Conservation (phyloP, 2,113 vertebrate genomes). For the Pandion haliaetus region DNA sequence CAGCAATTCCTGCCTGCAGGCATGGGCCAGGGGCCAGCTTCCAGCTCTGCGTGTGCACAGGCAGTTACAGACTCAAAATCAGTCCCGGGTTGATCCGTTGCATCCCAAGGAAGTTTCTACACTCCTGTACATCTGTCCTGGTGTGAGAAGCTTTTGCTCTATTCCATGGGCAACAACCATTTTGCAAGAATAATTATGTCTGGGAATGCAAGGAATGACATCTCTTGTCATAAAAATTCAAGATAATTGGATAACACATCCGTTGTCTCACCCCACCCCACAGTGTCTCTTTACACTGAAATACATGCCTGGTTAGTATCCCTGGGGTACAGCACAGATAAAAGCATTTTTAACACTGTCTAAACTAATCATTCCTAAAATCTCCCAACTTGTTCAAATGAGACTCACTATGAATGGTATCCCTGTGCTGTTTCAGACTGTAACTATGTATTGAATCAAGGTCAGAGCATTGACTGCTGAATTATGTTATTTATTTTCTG, state of each 20-base stretch:
- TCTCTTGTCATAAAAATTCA: background rate
- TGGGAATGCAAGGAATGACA: background rate
- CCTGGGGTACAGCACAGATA: background rate
- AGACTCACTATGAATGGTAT: background rate
- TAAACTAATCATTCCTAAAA: background rate
- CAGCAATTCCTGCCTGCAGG: background rate
- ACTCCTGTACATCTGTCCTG: background rate
- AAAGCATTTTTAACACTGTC: background rate
- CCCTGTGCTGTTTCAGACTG: background rate
- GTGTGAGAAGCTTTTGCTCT: background rate
- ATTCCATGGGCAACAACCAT: background rate
- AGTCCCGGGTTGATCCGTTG: background rate
- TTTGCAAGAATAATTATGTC: background rate
- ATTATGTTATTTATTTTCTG: background rate
- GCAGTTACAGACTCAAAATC: background rate
- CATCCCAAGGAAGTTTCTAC: background rate
- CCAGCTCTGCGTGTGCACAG: background rate
- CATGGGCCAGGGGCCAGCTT: background rate
- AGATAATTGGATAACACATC: background rate
- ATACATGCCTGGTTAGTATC: background rate
- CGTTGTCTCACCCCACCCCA: background rate
- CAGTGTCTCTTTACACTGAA: background rate
- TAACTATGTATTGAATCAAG: background rate
- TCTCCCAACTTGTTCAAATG: background rate
- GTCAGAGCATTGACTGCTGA: background rate